Conservation (phyloP, 2,113 vertebrate genomes). For the Benitochromis conjunctus region DNA sequence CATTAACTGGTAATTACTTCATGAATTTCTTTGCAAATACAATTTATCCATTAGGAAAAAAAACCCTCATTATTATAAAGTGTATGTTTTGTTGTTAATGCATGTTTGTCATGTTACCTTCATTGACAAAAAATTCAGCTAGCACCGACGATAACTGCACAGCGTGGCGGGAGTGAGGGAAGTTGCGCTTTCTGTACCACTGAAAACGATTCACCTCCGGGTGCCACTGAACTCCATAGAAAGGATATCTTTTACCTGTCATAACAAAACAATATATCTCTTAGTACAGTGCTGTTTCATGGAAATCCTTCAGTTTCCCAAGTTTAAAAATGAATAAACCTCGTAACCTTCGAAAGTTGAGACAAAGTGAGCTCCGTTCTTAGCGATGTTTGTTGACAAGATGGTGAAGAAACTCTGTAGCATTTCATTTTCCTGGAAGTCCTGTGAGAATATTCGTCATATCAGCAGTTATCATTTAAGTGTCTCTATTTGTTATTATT, state of each 20-base stretch:
- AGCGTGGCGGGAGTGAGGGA: constrained; percentile 74
- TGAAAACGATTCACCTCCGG: constrained; percentile 79
- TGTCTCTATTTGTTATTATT: neutral
- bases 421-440: constrained; percentile 62
- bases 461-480: neutral
- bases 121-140: constrained; percentile 74
- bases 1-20: too few species aligned
- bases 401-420: constrained; percentile 70
- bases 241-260: constrained; percentile 70
- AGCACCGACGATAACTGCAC: constrained; percentile 67
- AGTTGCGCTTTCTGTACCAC: constrained; percentile 60
- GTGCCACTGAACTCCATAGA: constrained; percentile 83
- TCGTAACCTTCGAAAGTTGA: constrained; percentile 78
- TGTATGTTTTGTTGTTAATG: neutral
- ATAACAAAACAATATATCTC: neutral
- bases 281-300: neutral
- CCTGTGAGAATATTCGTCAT: constrained; percentile 34
- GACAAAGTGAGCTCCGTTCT: constrained; percentile 69
- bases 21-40: too few species aligned
- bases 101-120: constrained; percentile 65
- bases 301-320: neutral
- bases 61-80: too few species aligned
- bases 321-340: neutral
- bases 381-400: constrained; percentile 74
- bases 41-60: too few species aligned